A percentile compares a stretch with the other conserved stretches of the same genome.
phyloP scores from a whole-genome alignment of 2,797 vertebrate genomes.

The Coreius guichenoti region DNA sequence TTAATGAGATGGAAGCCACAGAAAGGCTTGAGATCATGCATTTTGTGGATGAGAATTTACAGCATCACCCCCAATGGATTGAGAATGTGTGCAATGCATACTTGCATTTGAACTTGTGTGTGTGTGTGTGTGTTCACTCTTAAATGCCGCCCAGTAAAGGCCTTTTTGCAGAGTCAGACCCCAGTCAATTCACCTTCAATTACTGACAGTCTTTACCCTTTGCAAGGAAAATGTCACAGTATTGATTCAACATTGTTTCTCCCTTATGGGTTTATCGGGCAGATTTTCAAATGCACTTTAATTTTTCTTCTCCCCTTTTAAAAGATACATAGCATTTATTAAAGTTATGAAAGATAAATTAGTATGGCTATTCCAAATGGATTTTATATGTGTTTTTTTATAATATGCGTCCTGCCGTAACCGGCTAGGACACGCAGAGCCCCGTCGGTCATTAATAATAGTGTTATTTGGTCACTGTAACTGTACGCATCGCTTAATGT shows the following conservation, averaged over 20 bases:
- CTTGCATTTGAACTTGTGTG: background rate
- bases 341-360: constrained; percentile 34
- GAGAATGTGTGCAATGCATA: background rate
- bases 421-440: background rate
- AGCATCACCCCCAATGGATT: background rate
- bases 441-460: constrained; percentile 19
- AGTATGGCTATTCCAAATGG: background rate
- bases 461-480: constrained; percentile 26
- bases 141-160: constrained; percentile 24
- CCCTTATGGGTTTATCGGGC: constrained; percentile 20
- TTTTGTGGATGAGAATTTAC: constrained; percentile 4
- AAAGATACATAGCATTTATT: constrained; percentile 3
- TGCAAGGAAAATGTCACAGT: constrained; percentile 52
- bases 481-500: background rate
- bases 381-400: constrained; percentile 22
- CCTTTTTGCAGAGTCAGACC: constrained; percentile 31
- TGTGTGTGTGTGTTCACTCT: background rate
- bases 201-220: constrained; percentile 50
- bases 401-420: background rate
- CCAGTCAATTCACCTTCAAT: constrained; percentile 51
- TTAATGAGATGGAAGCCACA: constrained; percentile 62
- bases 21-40: constrained; percentile 15
- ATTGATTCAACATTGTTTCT: constrained; percentile 52
- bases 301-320: constrained; percentile 50
- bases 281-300: constrained; percentile 59